Evolutionary conservation across 2,888 invertebrate genomes (phyloP).

Genomic region (Oligia strigilis): DNA sequence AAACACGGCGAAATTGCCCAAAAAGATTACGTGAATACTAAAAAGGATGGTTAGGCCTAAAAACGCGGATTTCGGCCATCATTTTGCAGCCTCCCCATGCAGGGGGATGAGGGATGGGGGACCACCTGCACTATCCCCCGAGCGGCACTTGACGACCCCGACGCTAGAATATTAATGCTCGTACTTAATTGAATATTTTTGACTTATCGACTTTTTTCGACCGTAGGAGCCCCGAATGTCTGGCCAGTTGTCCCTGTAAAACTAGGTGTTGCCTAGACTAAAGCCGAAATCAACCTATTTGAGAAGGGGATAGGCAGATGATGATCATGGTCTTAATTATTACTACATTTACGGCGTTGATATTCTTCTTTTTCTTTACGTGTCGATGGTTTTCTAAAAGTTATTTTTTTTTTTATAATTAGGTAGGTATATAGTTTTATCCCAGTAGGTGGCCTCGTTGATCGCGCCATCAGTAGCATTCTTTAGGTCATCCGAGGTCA

Average conservation of each 20-base stretch:
- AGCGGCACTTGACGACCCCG: slow-evolving; percentile 86
- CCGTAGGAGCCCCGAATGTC: background rate
- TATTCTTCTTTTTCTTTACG: background rate
- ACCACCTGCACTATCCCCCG: slow-evolving; percentile 82
- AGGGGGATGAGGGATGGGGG: slow-evolving; percentile 61
- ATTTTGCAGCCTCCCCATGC: slow-evolving; percentile 71
- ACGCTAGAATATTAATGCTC: slow-evolving; percentile 88
- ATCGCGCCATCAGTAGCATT: too few relatives aligned
- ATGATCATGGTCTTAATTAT: background rate
- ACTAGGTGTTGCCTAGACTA: background rate
- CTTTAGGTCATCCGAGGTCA: too few relatives aligned
- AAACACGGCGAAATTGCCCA: slow-evolving; percentile 74
- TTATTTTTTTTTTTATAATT: too few relatives aligned
- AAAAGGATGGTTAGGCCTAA: slow-evolving; percentile 89
- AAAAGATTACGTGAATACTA: slow-evolving; percentile 83
- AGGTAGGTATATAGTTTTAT: too few relatives aligned
- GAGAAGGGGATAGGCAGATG: background rate
- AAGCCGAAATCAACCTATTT: background rate
- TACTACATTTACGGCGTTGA: background rate
- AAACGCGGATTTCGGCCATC: slow-evolving; percentile 86
- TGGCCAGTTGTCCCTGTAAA: background rate
- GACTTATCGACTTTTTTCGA: slow-evolving; percentile 78
- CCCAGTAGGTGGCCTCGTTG: too few relatives aligned
- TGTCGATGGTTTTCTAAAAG: too few relatives aligned
- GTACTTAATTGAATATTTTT: slow-evolving; percentile 87